Evolutionary conservation across 2,888 invertebrate species (phyloP).

Genomic region (Theretra japonica): DNA sequence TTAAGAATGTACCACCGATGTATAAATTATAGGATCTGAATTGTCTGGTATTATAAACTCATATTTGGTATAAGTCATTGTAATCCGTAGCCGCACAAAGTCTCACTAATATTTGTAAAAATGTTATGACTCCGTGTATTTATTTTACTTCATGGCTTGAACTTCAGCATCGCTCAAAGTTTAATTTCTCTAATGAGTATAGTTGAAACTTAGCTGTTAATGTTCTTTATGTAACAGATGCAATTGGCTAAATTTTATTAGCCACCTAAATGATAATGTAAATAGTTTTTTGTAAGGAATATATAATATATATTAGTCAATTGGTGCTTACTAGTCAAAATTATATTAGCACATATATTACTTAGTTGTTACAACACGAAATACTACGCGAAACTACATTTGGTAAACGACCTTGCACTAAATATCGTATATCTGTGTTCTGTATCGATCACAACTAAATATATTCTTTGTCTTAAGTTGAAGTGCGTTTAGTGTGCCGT

Average conservation of each 20-base stretch:
- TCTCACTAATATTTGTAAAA: conserved; percentile 7
- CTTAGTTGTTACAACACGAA: conserved; percentile 31
- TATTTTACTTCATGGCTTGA: conserved; percentile 25
- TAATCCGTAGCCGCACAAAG: conserved; percentile 21
- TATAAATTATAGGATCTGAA: conserved; percentile 21
- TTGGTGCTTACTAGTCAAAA: conserved; percentile 85
- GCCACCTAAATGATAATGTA: conserved; percentile 46
- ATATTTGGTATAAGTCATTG: conserved; percentile 11
- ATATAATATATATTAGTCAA: conserved; percentile 72
- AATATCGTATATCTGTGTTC: neutral
- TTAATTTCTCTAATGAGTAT: conserved; percentile 33
- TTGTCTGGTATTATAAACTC: conserved; percentile 7
- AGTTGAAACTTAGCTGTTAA: conserved; percentile 16
- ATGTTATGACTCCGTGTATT: neutral
- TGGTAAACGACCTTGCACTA: conserved; percentile 11
- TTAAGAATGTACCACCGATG: conserved; percentile 23
- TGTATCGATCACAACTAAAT: conserved; percentile 21
- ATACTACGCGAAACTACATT: conserved; percentile 15
- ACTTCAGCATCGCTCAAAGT: conserved; percentile 18
- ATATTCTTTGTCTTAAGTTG: conserved; percentile 11
- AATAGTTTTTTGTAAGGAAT: conserved; percentile 52
- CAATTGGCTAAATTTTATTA: conserved; percentile 78
- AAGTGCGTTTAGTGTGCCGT: neutral
- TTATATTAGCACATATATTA: conserved; percentile 75
- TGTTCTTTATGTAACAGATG: conserved; percentile 31